Base-by-base conservation (phyloP, 2,888 invertebrate genomes). In the Melanchra persicariae region DNA sequence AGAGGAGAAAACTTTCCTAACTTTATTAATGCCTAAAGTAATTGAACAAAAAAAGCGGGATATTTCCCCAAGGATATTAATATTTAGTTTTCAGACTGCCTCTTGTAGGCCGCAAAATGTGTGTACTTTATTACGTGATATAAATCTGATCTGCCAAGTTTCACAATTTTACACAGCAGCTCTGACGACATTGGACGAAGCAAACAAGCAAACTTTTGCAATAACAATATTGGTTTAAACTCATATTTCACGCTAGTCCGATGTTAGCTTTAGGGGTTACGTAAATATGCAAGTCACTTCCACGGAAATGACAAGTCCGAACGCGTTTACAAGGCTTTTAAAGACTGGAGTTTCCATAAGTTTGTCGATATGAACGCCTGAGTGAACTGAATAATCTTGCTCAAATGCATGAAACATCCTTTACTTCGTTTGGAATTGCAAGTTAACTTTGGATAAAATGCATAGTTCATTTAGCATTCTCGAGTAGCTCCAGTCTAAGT, bases 11-110 rank as follows among this genome's bases (percentile, higher is more conserved):
- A 78, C 43, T 68, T 77, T 61, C 67, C 26, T 57, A 78, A 78
- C 67, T 43, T 64, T 68, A 73, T 67, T 77, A 78, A 78, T 61
- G 40, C 67, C 73, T 52, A n/a, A 78, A 73, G 67, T 77, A 67
- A 78, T 68, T 78, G 73, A 57, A 73, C 73, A 64, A 78, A 77
- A n/a, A 74, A 67, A 59, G 34, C 64, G 67, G 63, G 59, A 63
- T 72, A 77, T 73, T 73, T 68, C 77, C 67, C 78, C 8, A 10
- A 51, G 78, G 77, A 67, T 59, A 34, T 77, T 49, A 71, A 66
- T 63, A 54, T 72, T 55, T 60, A 55, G 78, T 58, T 65, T 63
- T 43, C n/a, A 34, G 34, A 22, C 59, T 55, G 62, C n/a, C 49
- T 63, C 49, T 66, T 63, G 8, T 65, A 12, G 30, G 45, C n/a